Evolutionary conservation across 1,140 invertebrate species (phyloP).

Genomic region (Acromyrmex charruanus): DNA sequence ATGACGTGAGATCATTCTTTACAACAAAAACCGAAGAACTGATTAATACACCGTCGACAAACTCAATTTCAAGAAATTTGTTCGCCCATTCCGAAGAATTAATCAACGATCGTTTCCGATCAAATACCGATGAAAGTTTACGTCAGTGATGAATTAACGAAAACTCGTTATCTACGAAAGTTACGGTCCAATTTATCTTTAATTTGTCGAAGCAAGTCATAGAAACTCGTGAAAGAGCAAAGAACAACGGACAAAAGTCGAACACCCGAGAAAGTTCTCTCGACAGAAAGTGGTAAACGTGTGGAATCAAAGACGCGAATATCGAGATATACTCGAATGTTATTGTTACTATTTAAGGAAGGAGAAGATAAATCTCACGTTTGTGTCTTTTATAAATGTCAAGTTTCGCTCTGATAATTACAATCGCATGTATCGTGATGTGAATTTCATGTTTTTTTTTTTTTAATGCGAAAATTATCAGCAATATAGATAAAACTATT

Average conservation of each 20-base stretch:
- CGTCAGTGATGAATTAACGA: neutral
- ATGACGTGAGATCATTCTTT: neutral
- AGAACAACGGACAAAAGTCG: conserved; percentile 11
- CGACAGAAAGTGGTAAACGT: conserved; percentile 11
- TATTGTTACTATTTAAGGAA: neutral
- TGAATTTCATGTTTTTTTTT: conserved; percentile 16
- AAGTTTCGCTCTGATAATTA: conserved; percentile 42
- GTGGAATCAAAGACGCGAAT: conserved; percentile 21
- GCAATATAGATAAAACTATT: conserved; percentile 33
- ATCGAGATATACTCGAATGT: neutral
- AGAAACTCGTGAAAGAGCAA: neutral
- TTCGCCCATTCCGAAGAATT: conserved; percentile 20
- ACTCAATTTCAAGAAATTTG: conserved; percentile 31
- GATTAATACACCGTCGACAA: conserved; percentile 12
- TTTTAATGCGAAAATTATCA: conserved; percentile 12
- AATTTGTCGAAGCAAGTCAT: neutral
- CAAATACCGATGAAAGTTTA: conserved; percentile 47
- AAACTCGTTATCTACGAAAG: neutral
- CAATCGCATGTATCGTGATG: neutral
- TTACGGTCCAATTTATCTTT: conserved; percentile 44
- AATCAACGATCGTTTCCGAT: conserved; percentile 42
- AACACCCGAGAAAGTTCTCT: conserved; percentile 61
- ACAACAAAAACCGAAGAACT: neutral
- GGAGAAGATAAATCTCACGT: neutral
- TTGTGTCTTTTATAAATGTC: conserved; percentile 41